Evolutionary conservation across 2,797 vertebrate genomes (phyloP).

Genomic region (Danionella dracula): DNA sequence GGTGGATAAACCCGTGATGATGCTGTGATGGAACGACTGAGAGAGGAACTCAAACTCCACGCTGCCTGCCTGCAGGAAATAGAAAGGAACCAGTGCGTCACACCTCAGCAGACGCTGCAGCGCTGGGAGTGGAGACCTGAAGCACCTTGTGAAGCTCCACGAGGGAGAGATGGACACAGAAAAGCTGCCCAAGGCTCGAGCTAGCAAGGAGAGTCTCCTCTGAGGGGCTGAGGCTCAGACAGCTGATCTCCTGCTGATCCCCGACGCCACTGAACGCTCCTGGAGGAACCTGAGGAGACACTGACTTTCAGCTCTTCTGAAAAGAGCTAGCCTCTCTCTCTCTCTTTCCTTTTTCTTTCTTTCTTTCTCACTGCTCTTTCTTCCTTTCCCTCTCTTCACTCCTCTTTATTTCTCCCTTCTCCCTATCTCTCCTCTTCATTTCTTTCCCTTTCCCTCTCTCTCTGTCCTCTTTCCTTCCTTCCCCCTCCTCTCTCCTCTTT

Average conservation of each 20-base stretch:
- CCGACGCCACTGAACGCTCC: slow-evolving; percentile 64
- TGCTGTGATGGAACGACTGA: slow-evolving; percentile 79
- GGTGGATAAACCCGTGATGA: slow-evolving; percentile 81
- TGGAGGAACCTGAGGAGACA: slow-evolving; percentile 72
- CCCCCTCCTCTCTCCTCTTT: too few relatives aligned
- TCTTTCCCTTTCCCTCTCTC: too few relatives aligned
- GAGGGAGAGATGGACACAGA: slow-evolving; percentile 74
- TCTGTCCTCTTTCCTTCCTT: too few relatives aligned
- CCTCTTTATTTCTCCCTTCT: too few relatives aligned
- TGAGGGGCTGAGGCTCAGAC: slow-evolving; percentile 85
- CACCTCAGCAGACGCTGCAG: too few relatives aligned
- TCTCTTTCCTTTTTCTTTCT: too few relatives aligned
- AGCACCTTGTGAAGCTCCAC: slow-evolving; percentile 67
- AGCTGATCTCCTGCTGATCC: slow-evolving; percentile 71
- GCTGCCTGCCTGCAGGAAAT: slow-evolving; percentile 70
- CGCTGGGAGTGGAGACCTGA: too few relatives aligned
- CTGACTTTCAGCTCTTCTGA: not conserved
- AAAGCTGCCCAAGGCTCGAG: slow-evolving; percentile 82
- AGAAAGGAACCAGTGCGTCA: not conserved
- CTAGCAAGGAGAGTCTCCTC: slow-evolving; percentile 78
- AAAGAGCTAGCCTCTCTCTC: too few relatives aligned
- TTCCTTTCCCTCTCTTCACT: too few relatives aligned
- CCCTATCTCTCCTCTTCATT: too few relatives aligned
- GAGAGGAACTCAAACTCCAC: slow-evolving; percentile 79
- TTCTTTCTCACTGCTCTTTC: too few relatives aligned